Evolutionary conservation across 2,888 invertebrate genomes (phyloP).

Genomic region (Neria commutata): DNA sequence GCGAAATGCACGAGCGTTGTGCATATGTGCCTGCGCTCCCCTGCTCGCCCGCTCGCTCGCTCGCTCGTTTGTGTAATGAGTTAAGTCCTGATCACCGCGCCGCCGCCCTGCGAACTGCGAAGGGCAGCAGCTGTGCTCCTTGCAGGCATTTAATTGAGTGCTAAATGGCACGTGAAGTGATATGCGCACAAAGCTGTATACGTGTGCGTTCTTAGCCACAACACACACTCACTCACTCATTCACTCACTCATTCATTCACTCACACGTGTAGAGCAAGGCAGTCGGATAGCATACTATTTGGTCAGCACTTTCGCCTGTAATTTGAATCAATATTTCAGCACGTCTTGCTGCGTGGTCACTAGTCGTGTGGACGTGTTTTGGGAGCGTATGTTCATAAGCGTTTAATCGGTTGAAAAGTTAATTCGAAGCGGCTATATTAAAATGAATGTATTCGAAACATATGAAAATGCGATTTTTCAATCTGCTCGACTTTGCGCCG

Average conservation of each 20-base stretch:
- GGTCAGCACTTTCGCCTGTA: conserved; percentile 12
- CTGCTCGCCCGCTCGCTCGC: no score
- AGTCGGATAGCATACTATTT: conserved; percentile 2
- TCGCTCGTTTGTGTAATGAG: no score
- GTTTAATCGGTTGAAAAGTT: conserved; percentile 11
- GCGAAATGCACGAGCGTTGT: no score
- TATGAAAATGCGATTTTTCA: no score
- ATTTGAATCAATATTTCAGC: conserved; percentile 36
- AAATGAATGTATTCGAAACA: no score
- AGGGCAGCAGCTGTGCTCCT: conserved; percentile 32
- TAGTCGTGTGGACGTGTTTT: not conserved
- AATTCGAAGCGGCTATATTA: no score
- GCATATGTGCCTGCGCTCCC: not conserved
- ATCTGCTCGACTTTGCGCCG: no score
- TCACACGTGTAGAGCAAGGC: not conserved
- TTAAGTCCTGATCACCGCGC: no score
- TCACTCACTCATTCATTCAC: conserved; percentile 9
- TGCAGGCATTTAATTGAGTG: conserved; percentile 56
- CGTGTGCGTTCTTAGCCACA: not conserved
- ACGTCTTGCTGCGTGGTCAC: conserved; percentile 29
- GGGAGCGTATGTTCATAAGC: not conserved
- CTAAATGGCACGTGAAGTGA: conserved; percentile 59
- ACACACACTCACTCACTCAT: conserved; percentile 6
- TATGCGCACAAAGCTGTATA: conserved; percentile 42
- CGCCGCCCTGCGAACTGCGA: no score